These are phyloP conservation scores for Artibeus jamaicensis DNA, from an alignment of 2,797 vertebrate genomes.

Conservation along the genomic window DNA sequence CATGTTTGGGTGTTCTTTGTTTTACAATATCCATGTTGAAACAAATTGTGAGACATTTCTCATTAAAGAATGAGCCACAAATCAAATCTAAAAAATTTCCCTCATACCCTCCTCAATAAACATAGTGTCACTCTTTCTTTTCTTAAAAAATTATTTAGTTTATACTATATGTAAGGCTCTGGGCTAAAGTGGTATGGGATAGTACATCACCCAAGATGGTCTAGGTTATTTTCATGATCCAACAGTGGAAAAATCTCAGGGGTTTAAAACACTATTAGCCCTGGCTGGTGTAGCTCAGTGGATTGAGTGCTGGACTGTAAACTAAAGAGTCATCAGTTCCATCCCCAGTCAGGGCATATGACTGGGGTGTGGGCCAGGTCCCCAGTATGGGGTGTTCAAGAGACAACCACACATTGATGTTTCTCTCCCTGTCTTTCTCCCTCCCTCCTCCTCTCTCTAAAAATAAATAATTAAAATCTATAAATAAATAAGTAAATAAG, in stretches of 20 bases:
- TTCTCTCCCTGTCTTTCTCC: too few relatives aligned
- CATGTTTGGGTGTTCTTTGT: background rate
- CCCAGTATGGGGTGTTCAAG: too few relatives aligned
- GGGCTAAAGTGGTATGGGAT: rapidly evolving
- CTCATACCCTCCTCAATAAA: background rate
- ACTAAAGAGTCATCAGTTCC: too few relatives aligned
- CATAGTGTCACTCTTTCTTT: background rate
- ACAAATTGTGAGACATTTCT: background rate
- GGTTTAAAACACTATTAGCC: background rate
- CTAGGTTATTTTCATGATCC: background rate
- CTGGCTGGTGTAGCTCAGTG: too few relatives aligned
- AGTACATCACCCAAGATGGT: background rate
- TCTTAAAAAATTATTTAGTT: background rate
- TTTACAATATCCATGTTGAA: background rate
- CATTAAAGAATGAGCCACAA: background rate
- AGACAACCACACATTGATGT: too few relatives aligned
- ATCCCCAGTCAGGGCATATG: too few relatives aligned
- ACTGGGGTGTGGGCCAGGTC: too few relatives aligned
- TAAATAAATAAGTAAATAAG: too few relatives aligned
- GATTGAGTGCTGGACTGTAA: too few relatives aligned
- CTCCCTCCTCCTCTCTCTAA: too few relatives aligned
- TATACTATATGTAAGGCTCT: background rate
- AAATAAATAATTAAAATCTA: too few relatives aligned
- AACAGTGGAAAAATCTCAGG: background rate
- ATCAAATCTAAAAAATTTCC: background rate